Evolutionary conservation across 2,113 vertebrate species (phyloP).

Genomic region (Podocnemis expansa): DNA sequence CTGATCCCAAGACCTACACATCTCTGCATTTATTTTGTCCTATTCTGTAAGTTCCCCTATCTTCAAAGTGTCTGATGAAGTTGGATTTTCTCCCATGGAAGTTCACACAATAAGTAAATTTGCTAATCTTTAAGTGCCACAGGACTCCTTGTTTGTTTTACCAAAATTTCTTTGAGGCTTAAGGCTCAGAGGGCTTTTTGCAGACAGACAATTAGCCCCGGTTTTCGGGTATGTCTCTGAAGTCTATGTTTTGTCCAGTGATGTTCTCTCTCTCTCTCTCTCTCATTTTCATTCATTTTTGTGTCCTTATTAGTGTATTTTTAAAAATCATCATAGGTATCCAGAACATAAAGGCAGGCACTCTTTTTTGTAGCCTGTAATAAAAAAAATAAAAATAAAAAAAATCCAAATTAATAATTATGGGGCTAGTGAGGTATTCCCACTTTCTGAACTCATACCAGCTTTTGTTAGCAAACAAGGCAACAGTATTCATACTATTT

Average conservation of each 20-base stretch:
- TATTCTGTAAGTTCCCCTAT: too few species aligned
- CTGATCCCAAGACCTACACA: too few species aligned
- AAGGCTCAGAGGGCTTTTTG: neutral
- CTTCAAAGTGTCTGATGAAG: too few species aligned
- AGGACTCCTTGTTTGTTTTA: too few species aligned
- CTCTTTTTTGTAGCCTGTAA: slow-evolving; percentile 22
- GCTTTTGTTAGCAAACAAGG: neutral
- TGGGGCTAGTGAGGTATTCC: neutral
- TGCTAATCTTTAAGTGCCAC: too few species aligned
- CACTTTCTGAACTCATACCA: neutral
- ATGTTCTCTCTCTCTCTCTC: neutral
- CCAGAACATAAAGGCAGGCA: slow-evolving; percentile 35
- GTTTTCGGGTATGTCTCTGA: neutral
- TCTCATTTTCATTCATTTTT: neutral
- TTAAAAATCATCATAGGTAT: slow-evolving; percentile 16
- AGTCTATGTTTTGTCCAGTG: neutral
- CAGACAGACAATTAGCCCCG: neutral
- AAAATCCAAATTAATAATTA: neutral
- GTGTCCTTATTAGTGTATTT: slow-evolving; percentile 32
- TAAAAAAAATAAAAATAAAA: too few species aligned
- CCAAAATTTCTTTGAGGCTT: neutral
- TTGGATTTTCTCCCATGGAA: too few species aligned
- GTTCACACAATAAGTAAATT: too few species aligned
- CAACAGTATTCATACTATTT: neutral
- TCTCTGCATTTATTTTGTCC: too few species aligned